A percentile compares a stretch with the other conserved stretches of the same genome.
Evolutionary conservation across 2,113 vertebrate genomes (phyloP).

Genomic region (Nerophis ophidion): DNA sequence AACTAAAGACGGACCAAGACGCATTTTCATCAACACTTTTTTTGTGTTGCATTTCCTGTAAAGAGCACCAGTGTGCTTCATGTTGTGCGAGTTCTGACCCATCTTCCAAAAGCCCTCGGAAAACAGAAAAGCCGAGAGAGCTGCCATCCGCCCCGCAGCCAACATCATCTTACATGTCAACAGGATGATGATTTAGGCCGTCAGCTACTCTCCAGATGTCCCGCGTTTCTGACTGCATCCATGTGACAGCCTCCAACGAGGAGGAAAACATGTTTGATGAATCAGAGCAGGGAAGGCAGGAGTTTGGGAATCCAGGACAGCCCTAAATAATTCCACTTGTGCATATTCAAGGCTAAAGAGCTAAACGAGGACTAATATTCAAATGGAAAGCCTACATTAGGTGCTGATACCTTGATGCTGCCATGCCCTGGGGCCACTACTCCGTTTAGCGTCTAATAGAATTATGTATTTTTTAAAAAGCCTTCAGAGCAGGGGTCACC

Average conservation of each 20-base stretch:
- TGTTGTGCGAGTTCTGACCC: background rate
- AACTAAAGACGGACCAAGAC: background rate
- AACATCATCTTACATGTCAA: slow-evolving; percentile 11
- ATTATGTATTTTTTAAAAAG: slow-evolving; percentile 57
- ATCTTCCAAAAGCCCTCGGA: background rate
- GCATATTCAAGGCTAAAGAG: slow-evolving; percentile 58
- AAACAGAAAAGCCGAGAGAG: background rate
- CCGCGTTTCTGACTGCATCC: slow-evolving; percentile 25
- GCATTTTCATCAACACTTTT: background rate
- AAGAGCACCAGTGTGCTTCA: background rate
- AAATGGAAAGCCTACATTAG: slow-evolving; percentile 39
- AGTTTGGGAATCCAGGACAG: slow-evolving; percentile 35
- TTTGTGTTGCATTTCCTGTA: background rate
- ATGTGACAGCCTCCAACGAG: slow-evolving; percentile 39
- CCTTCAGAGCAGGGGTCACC: too few relatives aligned
- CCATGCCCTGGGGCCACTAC: slow-evolving; percentile 36
- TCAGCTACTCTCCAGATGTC: slow-evolving; percentile 18
- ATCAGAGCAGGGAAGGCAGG: slow-evolving; percentile 30
- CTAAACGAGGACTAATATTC: slow-evolving; percentile 47
- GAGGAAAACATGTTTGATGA: slow-evolving; percentile 21
- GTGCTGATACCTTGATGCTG: slow-evolving; percentile 45
- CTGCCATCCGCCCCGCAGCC: background rate
- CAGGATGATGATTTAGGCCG: slow-evolving; percentile 13
- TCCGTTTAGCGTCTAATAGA: slow-evolving; percentile 61
- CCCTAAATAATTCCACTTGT: slow-evolving; percentile 66